Base-by-base conservation (phyloP, 2,888 invertebrate species). In the Eurytoma californica region DNA sequence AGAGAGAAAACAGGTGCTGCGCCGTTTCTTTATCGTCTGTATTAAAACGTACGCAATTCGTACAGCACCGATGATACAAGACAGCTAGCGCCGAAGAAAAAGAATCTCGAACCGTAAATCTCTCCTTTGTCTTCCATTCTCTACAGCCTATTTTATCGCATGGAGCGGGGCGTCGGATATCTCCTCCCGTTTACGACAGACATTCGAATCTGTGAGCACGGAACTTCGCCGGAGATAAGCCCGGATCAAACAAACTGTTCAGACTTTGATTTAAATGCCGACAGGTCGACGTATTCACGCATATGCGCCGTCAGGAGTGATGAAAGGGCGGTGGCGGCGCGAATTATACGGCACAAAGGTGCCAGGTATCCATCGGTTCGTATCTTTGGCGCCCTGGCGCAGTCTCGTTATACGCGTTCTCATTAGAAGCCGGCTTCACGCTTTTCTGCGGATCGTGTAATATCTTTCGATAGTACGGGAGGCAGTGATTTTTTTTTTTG, bases 241-340 rank as follows among this genome's bases (percentile, higher is more conserved):
- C 65, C 53, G 65, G 63, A 70, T 70, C 70, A 82, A 83, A 83
- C 82, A 82, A 80, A 82, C 82, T 82, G 75, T 76, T 80, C 72
- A 70, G 82, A 83, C 83, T 84, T 83, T 84, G 83, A 86, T 87
- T 87, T 84, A 84, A 85, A 83, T 85, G 82, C 65, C 66, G 72
- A 7, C 60, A 39, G 39, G 60, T 28, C 39, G 63, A 9, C n/a
- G 70, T 66, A 20, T 28, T 55, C 5, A n/a, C 57, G 18, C 18
- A 18, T 57, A 13, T 16, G 30, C 61, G 30, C 14, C 16, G 60
- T 28, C 39, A 12, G 5, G 63, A 51, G 55, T 47, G 63, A 73
- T 73, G 63, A 73, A 73, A 65, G 72, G 55, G 39, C 47, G 24
- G 47, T 39, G 9, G n/a, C n/a, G n/a, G 28, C 66, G 66, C 24